Evolutionary conservation across 2,888 invertebrate genomes (phyloP), one percentile per base, ranked within the genome.

Genomic region (Ramazzottius varieornatus): DNA sequence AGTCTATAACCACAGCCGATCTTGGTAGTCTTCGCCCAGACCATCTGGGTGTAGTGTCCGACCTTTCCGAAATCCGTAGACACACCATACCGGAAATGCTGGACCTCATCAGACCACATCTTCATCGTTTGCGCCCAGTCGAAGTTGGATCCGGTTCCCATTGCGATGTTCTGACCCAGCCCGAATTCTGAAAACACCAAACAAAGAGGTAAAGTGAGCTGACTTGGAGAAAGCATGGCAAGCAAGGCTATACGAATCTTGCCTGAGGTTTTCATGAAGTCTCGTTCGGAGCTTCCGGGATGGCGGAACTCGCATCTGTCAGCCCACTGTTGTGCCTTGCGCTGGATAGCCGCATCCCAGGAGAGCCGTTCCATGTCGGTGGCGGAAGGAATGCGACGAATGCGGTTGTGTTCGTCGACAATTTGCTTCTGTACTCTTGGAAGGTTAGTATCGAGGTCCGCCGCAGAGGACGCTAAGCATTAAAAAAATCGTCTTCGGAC

Each of bases 1-100:
- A 40, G 40, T 20, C 20, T 40, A 20, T 40, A 40, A 40, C 40
- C 40, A 20, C 40, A 40, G 8, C 40, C 40, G 20, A 40, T 20
- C 8, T 13, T 13, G 40, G 13, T 8, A 20, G 40, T 13, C 8
- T 8, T 40, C 20, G 8, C 20, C 40, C 40, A 40, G 40, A 40
- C 40, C 40, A 40, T 40, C 40, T 40, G 40, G 54, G 54, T 54
- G 54, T 54, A 54, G 24, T 54, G 54, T 8, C 54, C 54, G 54
- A 29, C 29, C 4, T 29, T 29, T 13, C 20, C 13, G 13, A 24
- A 24, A n/a, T 13, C 29, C n/a, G n/a, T n/a, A n/a, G n/a, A n/a
- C 20, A 13, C 54, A 29, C 54, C 54, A 4, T 29, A 54, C 29
- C 4, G 4, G 54, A n/a, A 54, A 29, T 54, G 16, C 54, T 54